Base-by-base conservation (phyloP, 1,140 invertebrate species). In the Panonychus citri region DNA sequence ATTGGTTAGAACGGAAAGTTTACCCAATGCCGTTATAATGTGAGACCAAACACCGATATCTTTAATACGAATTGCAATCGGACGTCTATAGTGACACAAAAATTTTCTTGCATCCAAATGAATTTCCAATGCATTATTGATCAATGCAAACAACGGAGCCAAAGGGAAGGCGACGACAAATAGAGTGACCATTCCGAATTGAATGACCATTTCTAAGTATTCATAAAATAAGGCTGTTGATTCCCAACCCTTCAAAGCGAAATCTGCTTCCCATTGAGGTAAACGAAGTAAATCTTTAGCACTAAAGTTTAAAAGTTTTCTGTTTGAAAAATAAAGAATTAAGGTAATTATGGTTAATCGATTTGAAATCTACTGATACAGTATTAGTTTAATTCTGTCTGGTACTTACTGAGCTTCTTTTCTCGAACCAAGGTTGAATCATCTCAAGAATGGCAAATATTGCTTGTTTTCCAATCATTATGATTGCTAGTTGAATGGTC, bases 181-280 rank as follows among this genome's bases (percentile, higher is more conserved):
- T 53, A 89, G 81, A 4, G 85, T 88, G 24, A 89, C 81, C 71
- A 89, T 88, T 8, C 85, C 85, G 70, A 86, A 88, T 66, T 89
- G 84, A 21, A 88, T 70, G n/a, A 86, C 82, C 87, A 96, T 95
- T 77, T 96, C 91, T 52, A 97, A 73, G 71, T 96, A 96, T 72
- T 97, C 93, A 3, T 85, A 84, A 70, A 96, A 96, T 15, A 96
- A 73, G 63, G 87, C 85, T 68, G 85, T 78, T 50, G 86, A 77
- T 24, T 84, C 85, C 75, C 88, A 93, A 62, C 85, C 79, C 3
- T 86, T 74, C 39, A 97, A 72, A 66, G 85, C 83, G 64, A 83
- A 93, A 68, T 98, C 93, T 63, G 82, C 81, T 59, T 89, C 78
- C 85, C 87, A 96, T 55, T 85, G 81, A 27, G 76, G 72, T 43